Conservation (phyloP, 2,888 invertebrate species). For the Polia nebulosa region DNA sequence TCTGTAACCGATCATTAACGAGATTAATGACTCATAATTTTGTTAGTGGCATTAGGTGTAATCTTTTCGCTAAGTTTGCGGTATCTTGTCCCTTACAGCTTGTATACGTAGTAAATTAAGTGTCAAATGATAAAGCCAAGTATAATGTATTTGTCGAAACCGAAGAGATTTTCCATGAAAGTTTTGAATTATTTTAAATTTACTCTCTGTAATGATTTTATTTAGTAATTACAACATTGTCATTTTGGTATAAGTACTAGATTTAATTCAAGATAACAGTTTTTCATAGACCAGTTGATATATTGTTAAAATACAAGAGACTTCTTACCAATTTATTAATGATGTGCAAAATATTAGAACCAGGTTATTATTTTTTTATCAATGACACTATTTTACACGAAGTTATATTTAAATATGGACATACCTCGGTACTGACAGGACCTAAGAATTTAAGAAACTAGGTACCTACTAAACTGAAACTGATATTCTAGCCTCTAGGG, state of each 20-base stretch:
- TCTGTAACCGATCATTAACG: too few species aligned
- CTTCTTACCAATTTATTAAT: neutral
- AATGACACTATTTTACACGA: neutral
- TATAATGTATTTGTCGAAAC: conserved; percentile 19
- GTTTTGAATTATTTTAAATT: neutral
- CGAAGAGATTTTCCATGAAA: neutral
- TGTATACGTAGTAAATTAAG: conserved; percentile 27
- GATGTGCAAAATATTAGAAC: neutral
- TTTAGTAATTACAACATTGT: neutral
- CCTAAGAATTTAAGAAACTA: neutral
- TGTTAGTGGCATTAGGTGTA: too few species aligned
- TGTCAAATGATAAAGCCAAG: conserved; percentile 51
- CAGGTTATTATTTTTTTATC: neutral
- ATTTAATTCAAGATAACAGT: too few species aligned
- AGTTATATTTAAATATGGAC: neutral
- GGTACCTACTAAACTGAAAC: too few species aligned
- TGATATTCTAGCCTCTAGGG: too few species aligned
- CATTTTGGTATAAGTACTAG: neutral
- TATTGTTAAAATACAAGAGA: neutral
- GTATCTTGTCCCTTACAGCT: too few species aligned
- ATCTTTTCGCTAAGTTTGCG: too few species aligned
- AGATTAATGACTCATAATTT: too few species aligned
- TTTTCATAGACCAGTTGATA: too few species aligned
- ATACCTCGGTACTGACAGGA: conserved; percentile 1
- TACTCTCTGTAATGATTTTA: neutral